Conservation (phyloP, 2,797 vertebrate genomes). For the Choloepus didactylus region DNA sequence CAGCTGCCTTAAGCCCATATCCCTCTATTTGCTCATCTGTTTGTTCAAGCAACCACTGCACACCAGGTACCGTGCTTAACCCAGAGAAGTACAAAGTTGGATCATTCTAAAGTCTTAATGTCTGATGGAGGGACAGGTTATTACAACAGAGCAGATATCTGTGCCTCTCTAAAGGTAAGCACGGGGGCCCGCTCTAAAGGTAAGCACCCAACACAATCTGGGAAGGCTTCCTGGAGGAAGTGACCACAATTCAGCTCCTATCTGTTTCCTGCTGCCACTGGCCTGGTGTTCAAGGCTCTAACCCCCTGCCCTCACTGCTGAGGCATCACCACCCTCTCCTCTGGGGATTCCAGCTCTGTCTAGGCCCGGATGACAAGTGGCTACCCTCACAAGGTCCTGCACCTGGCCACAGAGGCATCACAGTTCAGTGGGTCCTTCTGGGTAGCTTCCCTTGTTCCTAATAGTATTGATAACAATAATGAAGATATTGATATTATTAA, state of each 20-base stretch:
- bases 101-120: background rate
- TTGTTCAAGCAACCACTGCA: background rate
- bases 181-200: background rate
- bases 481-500: too few species aligned
- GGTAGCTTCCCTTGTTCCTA: background rate
- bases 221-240: background rate
- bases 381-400: background rate
- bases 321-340: background rate
- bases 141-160: background rate
- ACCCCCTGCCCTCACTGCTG: background rate
- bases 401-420: background rate
- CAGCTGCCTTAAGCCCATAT: background rate
- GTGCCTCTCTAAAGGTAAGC: background rate
- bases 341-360: background rate
- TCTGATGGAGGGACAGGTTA: background rate
- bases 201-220: background rate
- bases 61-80: background rate
- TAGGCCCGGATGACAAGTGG: background rate
- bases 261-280: background rate
- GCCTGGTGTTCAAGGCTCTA: background rate
- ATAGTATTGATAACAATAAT: too few species aligned
- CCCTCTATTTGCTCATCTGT: background rate
- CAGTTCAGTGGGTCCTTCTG: background rate
- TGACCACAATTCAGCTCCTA: background rate
- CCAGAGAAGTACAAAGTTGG: background rate